Base-by-base conservation (phyloP, 92 coral and sea anemone genomes). In the Phenganax marumi region DNA sequence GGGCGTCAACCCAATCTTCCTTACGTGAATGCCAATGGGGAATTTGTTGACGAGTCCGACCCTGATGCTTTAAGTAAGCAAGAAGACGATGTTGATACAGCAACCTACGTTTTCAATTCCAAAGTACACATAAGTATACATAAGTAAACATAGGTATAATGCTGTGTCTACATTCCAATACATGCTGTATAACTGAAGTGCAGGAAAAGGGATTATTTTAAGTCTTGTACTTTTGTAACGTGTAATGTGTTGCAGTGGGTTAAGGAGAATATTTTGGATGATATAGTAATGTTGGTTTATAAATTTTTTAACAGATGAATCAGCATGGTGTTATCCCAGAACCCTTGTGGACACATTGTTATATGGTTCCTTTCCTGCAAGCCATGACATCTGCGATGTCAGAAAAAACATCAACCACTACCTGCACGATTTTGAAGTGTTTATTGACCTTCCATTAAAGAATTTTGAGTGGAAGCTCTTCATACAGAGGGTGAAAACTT, bases 61-160 rank as follows among this genome's bases (percentile, higher is more conserved):
- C 71, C 71, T 65, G 12, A 10, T 14, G 71, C 71, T 65, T 12
- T 65, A 12, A 19, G 46, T 22, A 65, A 65, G 26, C 13, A 65
- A 65, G 26, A 12, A 12, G 71, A 65, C 21, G 71, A 65, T 22
- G 79, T 62, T 10, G 85, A 69, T 14, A 81, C 77, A 16, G 49
- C 72, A 50, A 63, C 66, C n/a, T 81, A 81, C 50, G 63, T 81
- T 21, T 57, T 81, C 68, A 81, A 50, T 19, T 16, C 12, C 7
- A 81, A 63, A 66, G n/a, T 81, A 17, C 85, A 81, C n/a, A n/a
- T n/a, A n/a, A n/a, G n/a, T n/a, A n/a, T n/a, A n/a, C n/a, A n/a
- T n/a, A n/a, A 80, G 85, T 81, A 14, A 65, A 26, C 63, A 2
- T 21, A 14, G 63, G 63, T 21, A 14, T 56, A 14, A 56, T 7